Evolutionary conservation across 2,888 invertebrate species (phyloP), one percentile per base, ranked within the genome.

Genomic region (Lithophane ornitopus): DNA sequence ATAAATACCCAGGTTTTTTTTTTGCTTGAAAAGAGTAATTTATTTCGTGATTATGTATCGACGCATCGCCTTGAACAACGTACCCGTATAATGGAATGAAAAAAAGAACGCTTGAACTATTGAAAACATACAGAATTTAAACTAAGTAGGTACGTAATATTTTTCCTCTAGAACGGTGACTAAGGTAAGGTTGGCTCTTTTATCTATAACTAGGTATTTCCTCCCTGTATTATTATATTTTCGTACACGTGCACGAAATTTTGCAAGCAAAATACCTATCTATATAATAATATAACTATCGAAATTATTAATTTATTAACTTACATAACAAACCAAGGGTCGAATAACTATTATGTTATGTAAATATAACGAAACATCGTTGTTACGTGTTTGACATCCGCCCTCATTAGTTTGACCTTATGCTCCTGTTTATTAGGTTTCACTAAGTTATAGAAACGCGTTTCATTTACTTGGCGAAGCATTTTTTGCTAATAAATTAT

Each of bases 341-440:
- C n/a, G 22, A 11, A 54, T 54, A 34, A 34, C 34, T 34, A 49
- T 75, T 28, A 34, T 12, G 9, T 52, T 49, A 52, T 52, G 52
- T 54, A 12, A 54, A 41, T 28, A 26, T 19, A 44, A 16, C 14
- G 9, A 52, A 58, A 58, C 9, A 28, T 63, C 54, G 34, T n/a
- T 34, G 56, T 77, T 62, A 59, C 39, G 58, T 65, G 41, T 58
- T 58, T 46, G 62, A 65, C 41, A 70, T 39, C 16, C 28, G 56
- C n/a, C 65, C 82, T 71, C 61, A 34, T 67, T 71, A 12, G 39
- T 3, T 56, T 82, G 82, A 71, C 82, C 80, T 77, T 49, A 49
- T 22, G 61, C 12, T 70, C 56, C 49, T 56, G 44, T 66, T 56
- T 62, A 71, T 26, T 49, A 44, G 67, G 80, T 80, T 77, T 82